Evolutionary conservation across 2,888 invertebrate genomes (phyloP), one percentile per base, ranked within the genome.

Genomic region (Drosophila kanekoi): DNA sequence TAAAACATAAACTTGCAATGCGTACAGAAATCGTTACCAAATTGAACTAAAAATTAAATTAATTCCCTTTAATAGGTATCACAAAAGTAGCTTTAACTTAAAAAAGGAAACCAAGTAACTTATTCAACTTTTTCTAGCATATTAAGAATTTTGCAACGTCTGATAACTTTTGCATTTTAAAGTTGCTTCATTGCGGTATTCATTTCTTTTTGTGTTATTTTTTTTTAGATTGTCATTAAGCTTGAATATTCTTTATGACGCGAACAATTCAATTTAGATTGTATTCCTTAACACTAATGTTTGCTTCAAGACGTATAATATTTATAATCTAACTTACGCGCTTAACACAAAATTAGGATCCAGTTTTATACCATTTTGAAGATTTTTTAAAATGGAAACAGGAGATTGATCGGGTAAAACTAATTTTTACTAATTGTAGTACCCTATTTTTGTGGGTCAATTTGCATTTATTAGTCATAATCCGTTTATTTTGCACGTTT

Each of bases 11-110:
- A 60, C 6, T 64, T 47, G 62, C 66, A 57, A 67, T 61, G 57
- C 48, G 77, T 56, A 60, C 45, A 65, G 49, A 61, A 67, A 72
- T 70, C 54, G 57, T 74, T 72, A 87, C 71, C 57, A 52, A 84
- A 89, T 77, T 66, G 38, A 87, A 87, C 66, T 77, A 65, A 86
- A 83, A 54, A 56, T 48, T 57, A 44, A 53, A 35, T 58, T 51
- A 73, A 57, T 73, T 83, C 69, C 71, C 68, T 69, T 78, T 61
- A 69, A 68, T 74, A 71, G 72, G 72, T 82, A 87, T 87, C 90
- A 87, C 87, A 90, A 90, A 89, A 89, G 82, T 89, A 74, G 77
- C 85, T 75, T 78, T 38, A 86, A 89, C 71, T 65, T 53, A 81
- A 65, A 60, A 65, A 66, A 47, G 57, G 59, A 69, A 64, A 67